Percentiles rank a stretch among this genome's conserved stretches.
Evolutionary conservation across 2,888 invertebrate species (phyloP).

Genomic region (Tortricodes alternella): DNA sequence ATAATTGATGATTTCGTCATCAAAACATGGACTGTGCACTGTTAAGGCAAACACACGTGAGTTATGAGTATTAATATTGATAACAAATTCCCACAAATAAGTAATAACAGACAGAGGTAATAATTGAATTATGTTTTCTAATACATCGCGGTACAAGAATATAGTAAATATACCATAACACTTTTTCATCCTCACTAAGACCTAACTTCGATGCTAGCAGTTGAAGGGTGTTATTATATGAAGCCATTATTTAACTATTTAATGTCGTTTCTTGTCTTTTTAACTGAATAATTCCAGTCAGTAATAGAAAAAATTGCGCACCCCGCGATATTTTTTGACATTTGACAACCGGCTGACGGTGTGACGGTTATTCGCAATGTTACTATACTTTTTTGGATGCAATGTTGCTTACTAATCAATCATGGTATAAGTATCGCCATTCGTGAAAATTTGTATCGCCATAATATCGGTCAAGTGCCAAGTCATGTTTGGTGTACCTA

Average conservation of each 20-base stretch:
- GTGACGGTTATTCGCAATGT: conserved; percentile 10
- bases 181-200: conserved; percentile 63
- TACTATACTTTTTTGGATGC: conserved; percentile 2
- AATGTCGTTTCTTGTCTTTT: conserved; percentile 17
- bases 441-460: neutral
- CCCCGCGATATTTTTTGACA: neutral
- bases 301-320: neutral
- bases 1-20: neutral
- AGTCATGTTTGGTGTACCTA: neutral
- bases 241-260: conserved; percentile 48
- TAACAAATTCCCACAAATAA: neutral
- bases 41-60: too few species aligned
- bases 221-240: conserved; percentile 57
- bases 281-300: neutral
- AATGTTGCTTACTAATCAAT: neutral
- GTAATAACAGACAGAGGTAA: neutral
- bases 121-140: neutral
- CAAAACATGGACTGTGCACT: neutral
- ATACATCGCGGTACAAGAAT: neutral
- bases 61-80: neutral
- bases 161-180: conserved; percentile 55
- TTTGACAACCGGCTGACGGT: neutral
- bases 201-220: conserved; percentile 69
- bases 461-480: conserved; percentile 3
- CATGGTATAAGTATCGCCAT: conserved; percentile 9